phyloP scores from a whole-genome alignment of 2,888 invertebrate genomes.

The Trissoscelio sp. region DNA sequence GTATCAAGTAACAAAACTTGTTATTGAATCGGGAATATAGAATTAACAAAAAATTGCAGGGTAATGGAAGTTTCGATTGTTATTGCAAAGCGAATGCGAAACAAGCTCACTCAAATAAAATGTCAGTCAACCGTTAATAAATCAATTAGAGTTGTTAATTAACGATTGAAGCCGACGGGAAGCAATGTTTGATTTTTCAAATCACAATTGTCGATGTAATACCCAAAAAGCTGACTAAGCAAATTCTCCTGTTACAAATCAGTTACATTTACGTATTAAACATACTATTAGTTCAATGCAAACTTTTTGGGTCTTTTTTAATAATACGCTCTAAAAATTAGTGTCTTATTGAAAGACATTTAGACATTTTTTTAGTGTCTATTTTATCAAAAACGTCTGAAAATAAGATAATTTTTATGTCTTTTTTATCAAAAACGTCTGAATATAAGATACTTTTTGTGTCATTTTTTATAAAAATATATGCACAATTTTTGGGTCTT shows the following conservation, averaged over 20 bases:
- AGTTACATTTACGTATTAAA: neutral
- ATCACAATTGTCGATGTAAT: slow-evolving; percentile 36
- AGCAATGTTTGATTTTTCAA: slow-evolving; percentile 50
- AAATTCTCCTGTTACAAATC: neutral
- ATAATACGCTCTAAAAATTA: too few relatives aligned
- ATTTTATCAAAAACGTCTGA: too few relatives aligned
- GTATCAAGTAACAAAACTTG: slow-evolving; percentile 20
- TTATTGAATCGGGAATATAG: neutral
- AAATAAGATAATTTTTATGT: too few relatives aligned
- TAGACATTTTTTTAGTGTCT: too few relatives aligned
- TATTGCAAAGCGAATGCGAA: slow-evolving; percentile 22
- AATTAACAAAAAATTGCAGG: slow-evolving; percentile 19
- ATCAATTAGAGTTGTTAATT: slow-evolving; percentile 63
- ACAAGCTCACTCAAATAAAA: slow-evolving; percentile 49
- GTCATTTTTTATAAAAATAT: too few relatives aligned
- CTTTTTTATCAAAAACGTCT: too few relatives aligned
- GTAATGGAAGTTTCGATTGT: slow-evolving; percentile 41
- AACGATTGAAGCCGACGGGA: slow-evolving; percentile 40
- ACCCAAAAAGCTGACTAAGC: slow-evolving; percentile 9
- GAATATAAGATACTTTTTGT: too few relatives aligned
- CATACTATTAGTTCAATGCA: too few relatives aligned
- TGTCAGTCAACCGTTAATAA: slow-evolving; percentile 53
- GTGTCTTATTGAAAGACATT: too few relatives aligned
- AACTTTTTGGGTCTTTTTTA: too few relatives aligned
- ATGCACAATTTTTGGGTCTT: too few relatives aligned